These are phyloP conservation scores for Platorchestia sp. DNA, from an alignment of 1,140 invertebrate genomes.

Conservation along the genomic window DNA sequence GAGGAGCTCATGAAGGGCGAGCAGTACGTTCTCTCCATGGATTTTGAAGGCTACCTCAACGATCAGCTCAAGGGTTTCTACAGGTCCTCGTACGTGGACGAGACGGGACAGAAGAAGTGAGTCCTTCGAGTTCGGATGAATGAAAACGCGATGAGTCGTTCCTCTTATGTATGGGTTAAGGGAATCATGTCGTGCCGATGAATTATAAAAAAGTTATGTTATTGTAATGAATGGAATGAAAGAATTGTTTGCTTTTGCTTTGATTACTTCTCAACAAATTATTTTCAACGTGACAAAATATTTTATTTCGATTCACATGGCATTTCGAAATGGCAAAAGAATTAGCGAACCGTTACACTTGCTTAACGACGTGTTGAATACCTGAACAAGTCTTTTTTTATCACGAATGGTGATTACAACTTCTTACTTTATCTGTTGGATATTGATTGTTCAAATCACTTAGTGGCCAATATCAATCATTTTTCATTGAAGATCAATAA, in stretches of 20 bases:
- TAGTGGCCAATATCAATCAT: too few species aligned
- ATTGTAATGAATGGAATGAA: not conserved
- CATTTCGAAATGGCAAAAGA: not conserved
- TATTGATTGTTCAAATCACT: too few species aligned
- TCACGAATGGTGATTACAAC: too few species aligned
- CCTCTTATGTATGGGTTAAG: not conserved
- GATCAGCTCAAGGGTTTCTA: constrained; percentile 67
- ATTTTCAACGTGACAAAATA: not conserved
- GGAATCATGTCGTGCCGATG: not conserved
- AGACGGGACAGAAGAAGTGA: constrained; percentile 10
- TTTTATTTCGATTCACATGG: not conserved
- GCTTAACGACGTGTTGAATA: too few species aligned
- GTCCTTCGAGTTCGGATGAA: not conserved
- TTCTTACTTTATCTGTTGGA: too few species aligned
- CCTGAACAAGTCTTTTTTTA: too few species aligned
- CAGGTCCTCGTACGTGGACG: constrained; percentile 57
- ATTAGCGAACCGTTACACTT: too few species aligned
- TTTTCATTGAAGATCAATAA: too few species aligned
- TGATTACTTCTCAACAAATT: not conserved
- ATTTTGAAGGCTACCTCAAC: constrained; percentile 64
- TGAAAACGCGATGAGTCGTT: not conserved
- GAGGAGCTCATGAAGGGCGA: constrained; percentile 75
- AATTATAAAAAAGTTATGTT: not conserved
- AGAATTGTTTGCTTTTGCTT: not conserved
- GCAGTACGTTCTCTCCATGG: constrained; percentile 73